phyloP scores from a whole-genome alignment of 2,113 vertebrate species.

The Pseudopodoces humilis region DNA sequence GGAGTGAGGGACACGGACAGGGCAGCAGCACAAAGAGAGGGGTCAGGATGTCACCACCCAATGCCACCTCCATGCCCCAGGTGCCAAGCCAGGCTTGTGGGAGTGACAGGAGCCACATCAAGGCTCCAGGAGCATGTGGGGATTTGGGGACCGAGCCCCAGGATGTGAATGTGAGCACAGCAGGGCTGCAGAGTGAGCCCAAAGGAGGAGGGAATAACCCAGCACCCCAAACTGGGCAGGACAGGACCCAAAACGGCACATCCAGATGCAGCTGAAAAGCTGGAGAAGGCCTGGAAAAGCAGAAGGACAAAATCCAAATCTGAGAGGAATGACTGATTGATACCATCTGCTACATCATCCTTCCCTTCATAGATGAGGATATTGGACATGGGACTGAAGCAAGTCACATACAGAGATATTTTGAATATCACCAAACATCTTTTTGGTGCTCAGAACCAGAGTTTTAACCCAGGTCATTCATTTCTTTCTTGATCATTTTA shows the following conservation, averaged over 20 bases:
- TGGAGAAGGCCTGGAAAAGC: not conserved
- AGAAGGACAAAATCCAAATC: not conserved
- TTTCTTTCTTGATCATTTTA: too few relatives aligned
- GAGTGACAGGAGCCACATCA: accelerated
- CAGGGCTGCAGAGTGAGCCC: not conserved
- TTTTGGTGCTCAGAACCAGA: not conserved
- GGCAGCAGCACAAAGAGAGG: not conserved
- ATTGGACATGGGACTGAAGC: accelerated
- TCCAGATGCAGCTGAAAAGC: not conserved
- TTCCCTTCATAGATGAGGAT: not conserved
- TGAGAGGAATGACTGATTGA: not conserved
- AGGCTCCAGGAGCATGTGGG: not conserved
- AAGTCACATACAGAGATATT: not conserved
- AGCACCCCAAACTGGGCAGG: not conserved
- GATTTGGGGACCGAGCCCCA: not conserved
- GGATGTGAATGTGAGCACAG: not conserved
- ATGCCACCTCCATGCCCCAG: not conserved
- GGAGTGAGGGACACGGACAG: accelerated
- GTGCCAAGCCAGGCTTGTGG: not conserved
- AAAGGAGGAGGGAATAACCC: not conserved
- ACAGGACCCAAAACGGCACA: not conserved
- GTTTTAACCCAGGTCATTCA: not conserved
- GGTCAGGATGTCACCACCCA: not conserved
- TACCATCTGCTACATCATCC: not conserved
- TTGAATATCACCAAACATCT: not conserved